Evolutionary conservation across 2,113 vertebrate species (phyloP), one percentile per base, ranked within the genome.

Genomic region (Catharus fuscescens): DNA sequence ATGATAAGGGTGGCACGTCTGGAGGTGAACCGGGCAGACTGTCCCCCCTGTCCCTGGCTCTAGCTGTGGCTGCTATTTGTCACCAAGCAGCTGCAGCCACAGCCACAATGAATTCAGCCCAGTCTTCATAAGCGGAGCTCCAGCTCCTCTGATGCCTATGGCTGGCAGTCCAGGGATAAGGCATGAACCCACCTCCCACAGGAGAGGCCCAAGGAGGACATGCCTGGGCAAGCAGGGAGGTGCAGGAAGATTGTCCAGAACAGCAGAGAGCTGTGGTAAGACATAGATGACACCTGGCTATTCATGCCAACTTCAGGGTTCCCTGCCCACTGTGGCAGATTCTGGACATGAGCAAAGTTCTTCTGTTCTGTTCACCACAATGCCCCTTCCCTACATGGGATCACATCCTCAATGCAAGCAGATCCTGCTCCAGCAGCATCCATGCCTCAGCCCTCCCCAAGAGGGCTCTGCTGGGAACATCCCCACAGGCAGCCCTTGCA

Each of bases 1-100:
- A 59, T 0, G 95, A 97, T 97, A 96, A 95, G 74, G 45, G 31
- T 23, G 54, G 92, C 93, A 47, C 32, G 76, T 77, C 88, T 90
- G 92, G 88, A 85, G 38, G 62, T 65, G 74, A 93, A 44, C 6
- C 0, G 0, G 26, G 60, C 56, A 42, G 64, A 50, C 44, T 66
- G 59, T 80, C 34, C 34, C 34, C 45, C 50, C 11, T 9, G 2
- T 66, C 67, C 48, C 54, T 4, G 2, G n/a, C 87, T 91, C 38
- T 52, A 12, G 40, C 78, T 74, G 80, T 44, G 57, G 48, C 61
- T 94, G 92, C 28, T 61, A 12, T 86, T 69, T 80, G 82, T 95
- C 92, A 92, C 57, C 53, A 71, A 65, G 66, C 74, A 90, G 61
- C 40, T 67, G n/a, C 74, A 88, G 62, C 19, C 54, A 38, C 29